Base-by-base conservation (phyloP, 2,113 vertebrate genomes). In the Sebastes schlegelii region DNA sequence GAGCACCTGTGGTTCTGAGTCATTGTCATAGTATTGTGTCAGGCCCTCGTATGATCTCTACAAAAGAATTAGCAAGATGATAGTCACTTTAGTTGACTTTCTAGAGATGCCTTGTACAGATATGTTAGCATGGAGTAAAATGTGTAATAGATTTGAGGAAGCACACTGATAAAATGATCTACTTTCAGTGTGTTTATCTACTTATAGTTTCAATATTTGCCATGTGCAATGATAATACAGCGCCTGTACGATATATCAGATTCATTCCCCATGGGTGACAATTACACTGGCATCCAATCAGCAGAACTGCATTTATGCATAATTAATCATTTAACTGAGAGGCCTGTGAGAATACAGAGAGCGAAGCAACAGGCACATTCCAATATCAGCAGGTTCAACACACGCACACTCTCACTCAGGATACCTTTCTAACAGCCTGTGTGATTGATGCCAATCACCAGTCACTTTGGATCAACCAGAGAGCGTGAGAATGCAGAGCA, bases 401-500 rank as follows among this genome's bases (percentile, higher is more conserved):
- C 21, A 5, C 23, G 17, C 11, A 16, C 76, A 49, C 23, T 2
- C 73, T 66, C 60, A 72, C 69, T 74, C 42, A 84, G 78, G 86
- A 92, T 80, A 93, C 88, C 90, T 93, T 92, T 92, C 77, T 69
- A 89, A 91, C 83, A 88, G 87, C 85, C 84, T 83, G 89, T 88
- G 80, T 87, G 92, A 93, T 81, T 90, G 90, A 87, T 85, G 93
- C 93, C 93, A 95, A 94, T 94, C 93, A 94, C 71, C 87, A 92
- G 89, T 93, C 93, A 93, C 89, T 91, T 62, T 88, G 88, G 84
- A 93, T 93, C 91, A 92, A 87, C 78, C 86, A 72, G 77, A 81
- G 94, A 95, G 94, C 93, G 94, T 96, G 95, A 95, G 94, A 96
- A 95, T 94, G 87, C 87, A 26, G 78, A 77, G 64, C 73, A 6